Base-by-base conservation (phyloP, 37 sponge, comb jelly and placozoan genomes). In the Tethya wilhelma region DNA sequence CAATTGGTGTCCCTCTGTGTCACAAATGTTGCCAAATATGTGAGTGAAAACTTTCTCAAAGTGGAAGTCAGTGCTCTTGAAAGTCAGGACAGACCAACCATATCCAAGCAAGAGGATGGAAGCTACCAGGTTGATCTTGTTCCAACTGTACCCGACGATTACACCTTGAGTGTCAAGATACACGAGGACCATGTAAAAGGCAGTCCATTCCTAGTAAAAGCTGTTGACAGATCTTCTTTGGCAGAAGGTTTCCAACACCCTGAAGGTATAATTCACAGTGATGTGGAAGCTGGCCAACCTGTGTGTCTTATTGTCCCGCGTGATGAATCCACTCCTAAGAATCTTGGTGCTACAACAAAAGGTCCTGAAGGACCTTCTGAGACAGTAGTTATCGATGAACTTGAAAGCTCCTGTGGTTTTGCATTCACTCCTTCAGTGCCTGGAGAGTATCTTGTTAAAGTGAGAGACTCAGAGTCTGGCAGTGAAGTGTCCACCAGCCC, bases 191-290 rank as follows among this genome's bases (percentile, higher is more conserved):
- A 67, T 17, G 53, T 90, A 26, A 41, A 67, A 25, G 90, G 90
- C 23, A 90, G 90, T 38, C 90, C 90, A 11, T 85, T 81, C 56
- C 23, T 69, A 37, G 43, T 87, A 33, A 77, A 78, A 60, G 73
- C 75, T 17, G 73, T 81, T 20, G 71, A 71, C 22, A 29, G 41
- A 4, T 23, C 2, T 38, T 30, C 12, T 4, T 64, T 81, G 28
- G 58, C 42, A 6, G 33, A 20, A 0, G 60, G 37, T 31, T 78
- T 2, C 66, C 7, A 49, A 23, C 67, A 44, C 17, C 45, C 79
- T 0, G n/a, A 46, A 11, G 65, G 31, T 6, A 37, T 2, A n/a
- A 31, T 38, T 34, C 77, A 44, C 29, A 63, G 73, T 55, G 72
- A 44, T 41, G 82, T 75, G 4, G 71, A 75, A 31, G 43, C 44